phyloP scores from a whole-genome alignment of 2,797 vertebrate species.

The Sebastes matsubarae region DNA sequence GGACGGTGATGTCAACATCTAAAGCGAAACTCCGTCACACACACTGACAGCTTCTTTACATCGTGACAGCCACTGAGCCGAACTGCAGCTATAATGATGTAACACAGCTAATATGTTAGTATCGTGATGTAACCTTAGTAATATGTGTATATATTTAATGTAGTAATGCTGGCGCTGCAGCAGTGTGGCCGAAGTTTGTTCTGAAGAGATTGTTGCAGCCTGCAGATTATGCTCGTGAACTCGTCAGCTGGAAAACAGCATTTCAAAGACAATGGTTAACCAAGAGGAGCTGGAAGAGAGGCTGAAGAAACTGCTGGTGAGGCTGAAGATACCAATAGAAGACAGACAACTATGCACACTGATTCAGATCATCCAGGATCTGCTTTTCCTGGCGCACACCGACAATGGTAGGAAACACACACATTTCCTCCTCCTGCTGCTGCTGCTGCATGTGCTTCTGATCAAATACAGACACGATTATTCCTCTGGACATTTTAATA shows the following conservation, averaged over 20 bases:
- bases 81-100: neutral
- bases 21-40: slow-evolving; percentile 32
- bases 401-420: slow-evolving; percentile 82
- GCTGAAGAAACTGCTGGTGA: slow-evolving; percentile 89
- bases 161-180: neutral
- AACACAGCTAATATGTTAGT: neutral
- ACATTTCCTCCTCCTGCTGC: neutral
- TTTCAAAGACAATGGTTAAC: slow-evolving; percentile 72
- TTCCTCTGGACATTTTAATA: neutral
- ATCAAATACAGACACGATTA: neutral
- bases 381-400: slow-evolving; percentile 85
- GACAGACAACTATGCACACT: slow-evolving; percentile 86
- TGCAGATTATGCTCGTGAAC: slow-evolving; percentile 16
- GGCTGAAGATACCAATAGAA: slow-evolving; percentile 87
- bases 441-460: neutral
- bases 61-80: neutral
- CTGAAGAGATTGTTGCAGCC: neutral
- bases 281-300: slow-evolving; percentile 80
- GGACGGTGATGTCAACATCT: slow-evolving; percentile 32
- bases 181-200: neutral
- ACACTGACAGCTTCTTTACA: slow-evolving; percentile 4
- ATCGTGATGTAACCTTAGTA: neutral
- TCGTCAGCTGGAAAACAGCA: neutral
- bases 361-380: slow-evolving; percentile 91
- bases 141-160: too few species aligned